These are phyloP conservation scores for Drosophila lacteicornis DNA, from an alignment of 1,140 invertebrate genomes.

Conservation along the genomic window DNA sequence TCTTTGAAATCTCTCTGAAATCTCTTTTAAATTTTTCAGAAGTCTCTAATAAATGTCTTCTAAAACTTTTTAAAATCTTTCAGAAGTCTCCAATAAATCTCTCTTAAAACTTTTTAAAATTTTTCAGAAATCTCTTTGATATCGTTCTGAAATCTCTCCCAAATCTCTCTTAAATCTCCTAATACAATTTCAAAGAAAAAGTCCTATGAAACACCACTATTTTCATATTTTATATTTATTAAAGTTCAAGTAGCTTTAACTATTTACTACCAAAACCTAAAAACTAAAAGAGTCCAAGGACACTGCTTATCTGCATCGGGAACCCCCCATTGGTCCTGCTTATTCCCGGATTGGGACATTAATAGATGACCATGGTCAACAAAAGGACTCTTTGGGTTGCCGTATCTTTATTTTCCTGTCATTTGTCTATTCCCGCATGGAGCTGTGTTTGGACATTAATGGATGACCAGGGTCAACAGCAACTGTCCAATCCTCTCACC, in stretches of 20 bases:
- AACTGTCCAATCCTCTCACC: background rate
- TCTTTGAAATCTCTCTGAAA: background rate
- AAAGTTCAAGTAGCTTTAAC: no score
- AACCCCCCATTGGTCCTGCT: background rate
- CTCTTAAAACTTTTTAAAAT: no score
- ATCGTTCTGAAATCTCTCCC: no score
- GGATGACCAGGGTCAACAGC: slow-evolving; percentile 59
- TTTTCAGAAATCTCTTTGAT: no score
- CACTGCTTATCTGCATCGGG: background rate
- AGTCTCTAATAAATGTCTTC: no score
- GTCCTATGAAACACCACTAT: background rate
- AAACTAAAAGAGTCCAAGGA: background rate
- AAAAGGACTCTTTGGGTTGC: slow-evolving; percentile 20
- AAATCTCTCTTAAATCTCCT: no score
- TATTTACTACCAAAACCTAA: background rate
- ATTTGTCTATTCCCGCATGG: slow-evolving; percentile 34
- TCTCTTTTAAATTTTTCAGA: background rate
- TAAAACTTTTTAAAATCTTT: no score
- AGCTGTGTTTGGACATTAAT: slow-evolving; percentile 29
- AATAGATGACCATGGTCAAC: slow-evolving; percentile 53
- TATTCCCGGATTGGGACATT: slow-evolving; percentile 31
- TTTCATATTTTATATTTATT: background rate
- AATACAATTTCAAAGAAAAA: no score
- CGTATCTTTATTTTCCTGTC: slow-evolving; percentile 17
- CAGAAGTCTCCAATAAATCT: no score